These are phyloP conservation scores for Bufo gargarizans DNA, from an alignment of 2,113 vertebrate species.

Conservation along the genomic window DNA sequence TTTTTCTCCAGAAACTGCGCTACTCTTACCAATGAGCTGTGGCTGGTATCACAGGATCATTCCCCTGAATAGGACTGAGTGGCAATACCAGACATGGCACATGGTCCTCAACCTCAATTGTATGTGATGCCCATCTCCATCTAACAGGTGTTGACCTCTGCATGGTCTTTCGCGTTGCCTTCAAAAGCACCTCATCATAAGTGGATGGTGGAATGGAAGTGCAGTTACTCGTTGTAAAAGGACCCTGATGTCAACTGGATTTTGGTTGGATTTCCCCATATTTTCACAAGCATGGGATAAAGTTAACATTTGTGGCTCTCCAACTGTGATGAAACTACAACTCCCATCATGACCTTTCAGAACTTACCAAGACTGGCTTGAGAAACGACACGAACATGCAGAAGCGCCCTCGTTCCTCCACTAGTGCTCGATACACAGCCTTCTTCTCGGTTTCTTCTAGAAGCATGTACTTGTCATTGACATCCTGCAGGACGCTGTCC, in stretches of 20 bases:
- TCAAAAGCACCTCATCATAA: background rate
- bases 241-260: background rate
- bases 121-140: no score
- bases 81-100: background rate
- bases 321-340: background rate
- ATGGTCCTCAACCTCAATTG: background rate
- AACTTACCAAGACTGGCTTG: conserved; percentile 79
- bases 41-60: background rate
- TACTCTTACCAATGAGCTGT: background rate
- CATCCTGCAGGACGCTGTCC: conserved; percentile 80
- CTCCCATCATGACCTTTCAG: background rate
- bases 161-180: background rate
- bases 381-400: conserved; percentile 80
- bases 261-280: no score
- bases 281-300: no score
- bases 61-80: background rate
- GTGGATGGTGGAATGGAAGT: background rate
- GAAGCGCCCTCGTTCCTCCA: conserved; percentile 78
- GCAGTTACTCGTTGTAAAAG: background rate
- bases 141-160: background rate
- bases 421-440: conserved; percentile 75
- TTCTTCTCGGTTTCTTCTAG: conserved; percentile 81
- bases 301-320: background rate
- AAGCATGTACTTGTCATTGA: conserved; percentile 77
- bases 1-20: background rate